Base-by-base conservation (phyloP, 2,888 invertebrate species). In the Dinocampus coccinellae region DNA sequence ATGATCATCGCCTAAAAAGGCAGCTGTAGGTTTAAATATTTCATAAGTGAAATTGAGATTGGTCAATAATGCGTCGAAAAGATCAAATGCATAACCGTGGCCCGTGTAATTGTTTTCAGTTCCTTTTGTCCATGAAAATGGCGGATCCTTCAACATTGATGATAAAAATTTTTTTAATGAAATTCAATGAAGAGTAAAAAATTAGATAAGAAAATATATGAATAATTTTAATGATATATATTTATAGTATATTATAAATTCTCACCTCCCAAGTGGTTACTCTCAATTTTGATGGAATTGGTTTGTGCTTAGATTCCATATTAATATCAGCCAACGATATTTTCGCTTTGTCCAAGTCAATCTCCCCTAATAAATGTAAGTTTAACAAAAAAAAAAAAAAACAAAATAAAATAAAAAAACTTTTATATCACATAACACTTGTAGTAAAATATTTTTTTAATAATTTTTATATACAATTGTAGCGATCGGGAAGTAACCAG, bases 41-140 rank as follows among this genome's bases (percentile, higher is more conserved):
- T 92, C 91, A 80, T 93, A 95, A 0, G 92, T 92, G 75, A 96
- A 95, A 77, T 94, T 92, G 77, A 92, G 92, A 78, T 91, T 92
- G 68, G 91, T 84, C 55, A 90, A 90, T 2, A 96, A 88, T 60
- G 95, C 91, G 29, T 93, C 88, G 10, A 96, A 85, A 65, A 96
- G 85, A 65, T 91, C 89, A 82, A 95, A 95, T 0, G 95, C 93
- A 6, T 94, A 92, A 0, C 96, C 96, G 1, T 80, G 84, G 0
- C 94, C 95, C 0, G 88, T 77, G 4, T 90, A 77, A 0, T 89
- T 90, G 0, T 91, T 92, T 85, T 93, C 91, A 11, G 83, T 83
- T 73, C 57, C 16, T 71, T 75, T 4, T 81, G 77, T 66, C 81
- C 83, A 34, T 24, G 88, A 88, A 70, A 86, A 83, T 0, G 89